These are phyloP conservation scores for Gnathonemus echidnorhynchus DNA, from an alignment of 2,113 vertebrate genomes.

Conservation along the genomic window DNA sequence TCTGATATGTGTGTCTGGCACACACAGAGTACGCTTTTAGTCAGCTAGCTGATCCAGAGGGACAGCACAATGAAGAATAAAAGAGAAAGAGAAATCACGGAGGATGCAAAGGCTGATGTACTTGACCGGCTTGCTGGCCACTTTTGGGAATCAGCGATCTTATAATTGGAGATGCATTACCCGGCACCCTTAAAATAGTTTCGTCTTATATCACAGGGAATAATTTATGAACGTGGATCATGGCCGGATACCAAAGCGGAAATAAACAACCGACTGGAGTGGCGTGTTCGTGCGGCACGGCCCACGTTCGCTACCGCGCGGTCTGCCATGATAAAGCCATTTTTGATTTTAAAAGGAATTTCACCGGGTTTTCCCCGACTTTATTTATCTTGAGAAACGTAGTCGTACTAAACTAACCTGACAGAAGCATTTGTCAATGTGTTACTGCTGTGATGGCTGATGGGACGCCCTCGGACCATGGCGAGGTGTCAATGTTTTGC, in stretches of 20 bases:
- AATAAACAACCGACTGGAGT: conserved; percentile 1
- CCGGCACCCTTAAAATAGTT: not conserved
- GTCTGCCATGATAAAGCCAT: not conserved
- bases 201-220: conserved; percentile 2
- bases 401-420: not conserved
- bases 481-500: not conserved
- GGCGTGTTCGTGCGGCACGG: not conserved
- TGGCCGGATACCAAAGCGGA: conserved; percentile 10
- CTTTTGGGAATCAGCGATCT: not conserved
- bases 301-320: not conserved
- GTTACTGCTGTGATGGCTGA: not conserved
- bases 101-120: not conserved
- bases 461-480: not conserved
- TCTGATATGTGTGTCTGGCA: not conserved
- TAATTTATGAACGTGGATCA: conserved; percentile 7
- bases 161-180: not conserved
- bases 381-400: not conserved
- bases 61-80: not conserved
- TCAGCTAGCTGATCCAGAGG: not conserved
- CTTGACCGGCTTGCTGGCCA: not conserved
- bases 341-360: not conserved
- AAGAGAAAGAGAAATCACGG: not conserved
- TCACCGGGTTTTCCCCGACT: not conserved
- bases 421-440: not conserved
- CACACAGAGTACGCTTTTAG: not conserved